phyloP scores from a whole-genome alignment of 2,113 vertebrate species.

The Willisornis vidua region DNA sequence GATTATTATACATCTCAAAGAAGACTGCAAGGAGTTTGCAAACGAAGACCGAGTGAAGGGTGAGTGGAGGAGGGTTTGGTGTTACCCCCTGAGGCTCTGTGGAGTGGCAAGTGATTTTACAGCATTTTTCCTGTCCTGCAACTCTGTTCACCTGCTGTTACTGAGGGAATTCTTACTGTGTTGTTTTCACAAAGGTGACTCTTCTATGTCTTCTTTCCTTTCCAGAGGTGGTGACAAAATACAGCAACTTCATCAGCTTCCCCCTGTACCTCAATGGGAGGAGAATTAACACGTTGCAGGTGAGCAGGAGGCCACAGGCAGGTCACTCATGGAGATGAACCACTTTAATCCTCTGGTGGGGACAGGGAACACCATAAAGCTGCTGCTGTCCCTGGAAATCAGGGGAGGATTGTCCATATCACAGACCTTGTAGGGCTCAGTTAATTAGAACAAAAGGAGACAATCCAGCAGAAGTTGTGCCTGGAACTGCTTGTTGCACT shows the following conservation, averaged over 20 bases:
- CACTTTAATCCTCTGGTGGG: not conserved
- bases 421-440: not conserved
- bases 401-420: not conserved
- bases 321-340: not conserved
- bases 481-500: not conserved
- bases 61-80: constrained; percentile 44
- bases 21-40: constrained; percentile 92
- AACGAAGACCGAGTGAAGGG: constrained; percentile 90
- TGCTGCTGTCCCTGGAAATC: not conserved
- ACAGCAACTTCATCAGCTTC: constrained; percentile 98
- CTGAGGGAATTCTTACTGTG: not conserved
- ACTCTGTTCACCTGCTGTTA: not conserved
- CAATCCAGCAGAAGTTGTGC: not conserved
- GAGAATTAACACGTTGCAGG: constrained; percentile 91
- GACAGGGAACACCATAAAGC: not conserved
- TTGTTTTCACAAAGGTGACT: not conserved
- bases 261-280: constrained; percentile 92
- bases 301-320: constrained; percentile 52
- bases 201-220: not conserved
- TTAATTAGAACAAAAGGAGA: not conserved
- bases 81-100: not conserved
- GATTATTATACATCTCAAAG: constrained; percentile 91
- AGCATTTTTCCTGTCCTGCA: not conserved
- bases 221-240: constrained; percentile 94
- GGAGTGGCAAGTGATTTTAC: not conserved